Evolutionary conservation across 2,888 invertebrate genomes (phyloP).

Genomic region (Lycia hirtaria): DNA sequence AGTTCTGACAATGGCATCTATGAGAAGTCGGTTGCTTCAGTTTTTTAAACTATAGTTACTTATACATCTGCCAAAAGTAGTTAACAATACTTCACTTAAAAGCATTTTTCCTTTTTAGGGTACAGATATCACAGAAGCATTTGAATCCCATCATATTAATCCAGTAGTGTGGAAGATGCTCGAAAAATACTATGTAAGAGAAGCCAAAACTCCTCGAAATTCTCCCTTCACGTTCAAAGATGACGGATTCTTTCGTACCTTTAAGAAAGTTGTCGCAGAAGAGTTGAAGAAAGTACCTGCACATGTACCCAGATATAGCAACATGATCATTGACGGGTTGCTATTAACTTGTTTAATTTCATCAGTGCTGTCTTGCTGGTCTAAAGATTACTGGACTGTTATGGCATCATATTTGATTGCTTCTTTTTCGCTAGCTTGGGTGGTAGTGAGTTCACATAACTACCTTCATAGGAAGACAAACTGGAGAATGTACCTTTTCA

Average conservation of each 20-base stretch:
- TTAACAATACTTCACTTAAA: neutral
- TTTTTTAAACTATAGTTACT: too few species aligned
- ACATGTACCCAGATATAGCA: conserved; percentile 58
- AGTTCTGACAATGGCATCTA: too few species aligned
- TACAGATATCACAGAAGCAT: conserved; percentile 92
- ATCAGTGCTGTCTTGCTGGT: conserved; percentile 55
- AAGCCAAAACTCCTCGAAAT: conserved; percentile 87
- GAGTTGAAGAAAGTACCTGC: conserved; percentile 82
- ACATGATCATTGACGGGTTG: conserved; percentile 68
- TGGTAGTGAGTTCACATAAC: conserved; percentile 89
- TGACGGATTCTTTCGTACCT: conserved; percentile 90
- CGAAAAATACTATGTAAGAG: conserved; percentile 79
- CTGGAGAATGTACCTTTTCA: conserved; percentile 92
- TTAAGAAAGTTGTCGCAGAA: conserved; percentile 86
- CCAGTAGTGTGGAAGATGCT: conserved; percentile 74
- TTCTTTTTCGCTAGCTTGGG: conserved; percentile 85
- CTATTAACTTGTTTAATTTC: conserved; percentile 62
- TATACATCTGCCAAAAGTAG: neutral
- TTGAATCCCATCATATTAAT: conserved; percentile 90
- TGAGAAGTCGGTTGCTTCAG: too few species aligned
- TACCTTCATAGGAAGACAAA: conserved; percentile 91
- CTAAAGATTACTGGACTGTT: conserved; percentile 51
- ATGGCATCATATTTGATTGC: conserved; percentile 72
- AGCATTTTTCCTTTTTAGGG: conserved; percentile 73
- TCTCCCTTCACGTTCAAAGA: conserved; percentile 90